phyloP scores from a whole-genome alignment of 2,888 invertebrate species.

The Netelia inedita region DNA sequence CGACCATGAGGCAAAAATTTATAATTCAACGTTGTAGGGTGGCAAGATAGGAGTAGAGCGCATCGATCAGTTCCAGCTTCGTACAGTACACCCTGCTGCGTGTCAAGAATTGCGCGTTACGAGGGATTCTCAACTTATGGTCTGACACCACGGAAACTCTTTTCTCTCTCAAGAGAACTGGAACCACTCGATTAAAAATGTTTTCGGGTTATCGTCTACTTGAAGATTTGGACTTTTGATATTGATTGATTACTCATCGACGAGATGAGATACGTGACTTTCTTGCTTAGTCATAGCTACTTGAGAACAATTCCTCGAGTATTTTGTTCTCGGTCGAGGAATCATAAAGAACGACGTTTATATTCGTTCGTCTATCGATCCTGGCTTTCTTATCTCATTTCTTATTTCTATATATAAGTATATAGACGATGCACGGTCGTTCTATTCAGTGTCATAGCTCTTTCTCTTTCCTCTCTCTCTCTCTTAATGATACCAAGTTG shows the following conservation, averaged over 20 bases:
- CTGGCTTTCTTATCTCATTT: conserved; percentile 17
- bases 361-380: not conserved
- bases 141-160: not conserved
- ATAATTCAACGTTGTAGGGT: conserved; percentile 49
- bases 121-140: not conserved
- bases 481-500: conserved; percentile 23
- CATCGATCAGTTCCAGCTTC: conserved; percentile 56
- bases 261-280: conserved; percentile 43
- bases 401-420: not conserved
- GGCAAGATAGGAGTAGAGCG: conserved; percentile 36
- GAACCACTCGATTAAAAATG: too few species aligned
- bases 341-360: not conserved
- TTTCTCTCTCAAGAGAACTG: conserved; percentile 1
- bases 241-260: not conserved
- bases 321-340: not conserved
- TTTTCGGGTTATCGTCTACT: not conserved
- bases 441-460: conserved; percentile 13
- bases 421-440: not conserved
- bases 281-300: conserved; percentile 54
- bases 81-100: conserved; percentile 3
- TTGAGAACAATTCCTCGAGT: conserved; percentile 35
- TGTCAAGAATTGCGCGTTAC: conserved; percentile 6
- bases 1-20: conserved; percentile 10
- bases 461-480: not conserved
- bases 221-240: not conserved